Conservation (phyloP, 1,140 invertebrate species). For the Bicyclus anynana region DNA sequence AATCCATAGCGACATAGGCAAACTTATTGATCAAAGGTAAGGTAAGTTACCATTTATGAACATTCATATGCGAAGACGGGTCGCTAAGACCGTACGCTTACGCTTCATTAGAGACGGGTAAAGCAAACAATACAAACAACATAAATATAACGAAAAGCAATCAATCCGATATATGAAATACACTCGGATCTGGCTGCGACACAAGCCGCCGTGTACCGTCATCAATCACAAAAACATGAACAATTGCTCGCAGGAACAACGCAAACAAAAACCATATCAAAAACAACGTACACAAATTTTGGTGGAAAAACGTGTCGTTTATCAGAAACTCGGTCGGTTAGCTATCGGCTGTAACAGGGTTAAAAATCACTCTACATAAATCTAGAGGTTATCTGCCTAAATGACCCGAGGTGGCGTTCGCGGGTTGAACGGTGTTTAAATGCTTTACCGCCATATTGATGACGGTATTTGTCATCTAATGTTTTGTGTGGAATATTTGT, state of each 20-base stretch:
- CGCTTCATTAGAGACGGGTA: too few species aligned
- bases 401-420: constrained; percentile 52
- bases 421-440: constrained; percentile 48
- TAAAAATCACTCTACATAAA: constrained; percentile 63
- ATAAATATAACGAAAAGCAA: neutral
- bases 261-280: constrained; percentile 33
- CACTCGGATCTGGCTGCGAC: constrained; percentile 1
- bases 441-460: constrained; percentile 40
- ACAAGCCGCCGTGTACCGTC: constrained; percentile 2
- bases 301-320: constrained; percentile 42
- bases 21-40: too few species aligned
- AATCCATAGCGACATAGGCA: too few species aligned
- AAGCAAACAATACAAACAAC: neutral
- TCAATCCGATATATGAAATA: neutral
- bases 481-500: constrained; percentile 7
- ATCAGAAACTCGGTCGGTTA: constrained; percentile 41
- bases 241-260: constrained; percentile 26
- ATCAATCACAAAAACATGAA: constrained; percentile 35
- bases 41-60: too few species aligned
- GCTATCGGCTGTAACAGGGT: constrained; percentile 49
- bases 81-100: too few species aligned
- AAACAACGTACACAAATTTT: constrained; percentile 42
- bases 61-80: too few species aligned
- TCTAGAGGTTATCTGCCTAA: constrained; percentile 60
- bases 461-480: constrained; percentile 40